Percentiles rank a stretch among this genome's conserved stretches.
Conservation (phyloP, 2,888 invertebrate genomes). For the Lasioglossum zephyrum region DNA sequence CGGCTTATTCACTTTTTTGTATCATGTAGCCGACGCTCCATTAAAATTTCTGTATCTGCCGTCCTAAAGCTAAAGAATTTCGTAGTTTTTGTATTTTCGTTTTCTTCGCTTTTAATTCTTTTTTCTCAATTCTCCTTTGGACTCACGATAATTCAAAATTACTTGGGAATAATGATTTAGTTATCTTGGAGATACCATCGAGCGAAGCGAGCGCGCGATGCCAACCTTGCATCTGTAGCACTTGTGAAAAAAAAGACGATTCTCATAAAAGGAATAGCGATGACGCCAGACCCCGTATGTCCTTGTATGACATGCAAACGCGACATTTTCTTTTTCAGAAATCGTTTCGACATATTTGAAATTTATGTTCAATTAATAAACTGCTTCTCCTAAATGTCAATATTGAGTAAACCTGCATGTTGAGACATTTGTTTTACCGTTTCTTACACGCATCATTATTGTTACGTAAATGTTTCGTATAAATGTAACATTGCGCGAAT, state of each 20-base stretch:
- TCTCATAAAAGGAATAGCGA: conserved; percentile 16
- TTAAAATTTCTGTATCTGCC: neutral
- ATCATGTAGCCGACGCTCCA: neutral
- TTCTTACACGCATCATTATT: neutral
- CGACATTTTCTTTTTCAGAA: neutral
- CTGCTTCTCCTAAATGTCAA: neutral
- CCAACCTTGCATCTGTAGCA: conserved; percentile 6
- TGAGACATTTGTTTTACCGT: neutral
- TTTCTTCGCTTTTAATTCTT: neutral
- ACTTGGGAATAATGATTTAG: conserved; percentile 10
- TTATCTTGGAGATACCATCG: conserved; percentile 30
- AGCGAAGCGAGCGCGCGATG: neutral
- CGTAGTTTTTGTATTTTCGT: neutral
- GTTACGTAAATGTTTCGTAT: conserved; percentile 9
- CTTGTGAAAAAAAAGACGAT: conserved; percentile 19
- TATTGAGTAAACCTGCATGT: neutral
- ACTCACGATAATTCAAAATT: conserved; percentile 19
- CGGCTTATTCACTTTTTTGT: conserved; percentile 9
- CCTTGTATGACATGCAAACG: conserved; percentile 24
- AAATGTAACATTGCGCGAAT: neutral
- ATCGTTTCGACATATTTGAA: conserved; percentile 11
- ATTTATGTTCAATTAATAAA: neutral
- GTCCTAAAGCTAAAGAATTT: neutral
- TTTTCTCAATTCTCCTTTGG: neutral
- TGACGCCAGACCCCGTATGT: neutral